These are phyloP conservation scores for Lepas anatifera DNA, from an alignment of 2,888 invertebrate genomes.

Conservation along the genomic window DNA sequence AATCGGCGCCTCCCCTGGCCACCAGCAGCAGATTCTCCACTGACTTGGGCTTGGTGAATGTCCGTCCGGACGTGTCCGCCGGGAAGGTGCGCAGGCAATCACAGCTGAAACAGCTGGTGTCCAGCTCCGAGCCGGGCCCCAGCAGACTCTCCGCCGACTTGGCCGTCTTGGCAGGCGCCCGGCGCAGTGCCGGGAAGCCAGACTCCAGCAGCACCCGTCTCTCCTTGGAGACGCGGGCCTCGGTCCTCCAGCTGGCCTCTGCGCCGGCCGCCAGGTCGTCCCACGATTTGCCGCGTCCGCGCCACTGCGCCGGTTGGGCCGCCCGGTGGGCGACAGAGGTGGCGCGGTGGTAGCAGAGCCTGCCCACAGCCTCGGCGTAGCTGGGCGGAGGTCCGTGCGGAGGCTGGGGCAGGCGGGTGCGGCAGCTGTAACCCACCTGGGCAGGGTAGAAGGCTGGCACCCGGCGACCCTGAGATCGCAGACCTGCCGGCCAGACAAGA, in stretches of 20 bases:
- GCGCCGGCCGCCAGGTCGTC: constrained; percentile 48
- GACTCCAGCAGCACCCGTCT: neutral
- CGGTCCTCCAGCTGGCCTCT: neutral
- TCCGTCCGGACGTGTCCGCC: neutral
- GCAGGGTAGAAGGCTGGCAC: neutral
- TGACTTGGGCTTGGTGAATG: neutral
- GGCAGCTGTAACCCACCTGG: neutral
- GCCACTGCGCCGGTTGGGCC: neutral
- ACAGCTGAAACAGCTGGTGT: constrained; percentile 7
- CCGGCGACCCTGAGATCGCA: neutral
- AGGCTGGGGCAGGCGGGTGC: neutral
- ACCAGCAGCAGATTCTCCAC: constrained; percentile 9
- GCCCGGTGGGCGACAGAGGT: neutral
- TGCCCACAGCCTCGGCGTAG: neutral
- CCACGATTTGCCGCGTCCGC: constrained; percentile 53
- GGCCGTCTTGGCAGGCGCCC: neutral
- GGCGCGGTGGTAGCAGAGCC: neutral
- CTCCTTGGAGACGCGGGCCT: neutral
- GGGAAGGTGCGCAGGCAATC: neutral
- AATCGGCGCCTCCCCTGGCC: neutral
- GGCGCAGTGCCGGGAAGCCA: constrained; percentile 7
- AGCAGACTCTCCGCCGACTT: constrained; percentile 9
- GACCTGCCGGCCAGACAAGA: neutral
- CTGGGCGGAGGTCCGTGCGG: neutral
- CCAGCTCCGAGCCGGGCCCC: neutral